Base-by-base conservation (phyloP, 2,113 vertebrate genomes). In the cat (Felis catus) region DNA sequence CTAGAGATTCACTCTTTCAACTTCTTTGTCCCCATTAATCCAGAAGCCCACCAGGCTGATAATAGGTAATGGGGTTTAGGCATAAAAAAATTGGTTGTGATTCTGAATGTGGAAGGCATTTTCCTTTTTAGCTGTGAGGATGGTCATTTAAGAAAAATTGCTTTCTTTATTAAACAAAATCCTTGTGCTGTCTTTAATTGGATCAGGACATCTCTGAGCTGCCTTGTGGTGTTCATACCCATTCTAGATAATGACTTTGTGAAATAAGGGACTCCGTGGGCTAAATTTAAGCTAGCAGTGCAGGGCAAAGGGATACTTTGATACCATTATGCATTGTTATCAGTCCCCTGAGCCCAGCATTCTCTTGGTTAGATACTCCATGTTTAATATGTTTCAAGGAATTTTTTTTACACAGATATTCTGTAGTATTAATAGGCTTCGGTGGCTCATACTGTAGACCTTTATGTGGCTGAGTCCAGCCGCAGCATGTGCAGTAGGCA, bases 91-190 rank as follows among this genome's bases (percentile, higher is more conserved):
- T 84, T 79, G 29, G 25, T 41, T 73, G 80, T 58, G 84, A 81
- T 91, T 94, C 88, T 86, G 74, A 86, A 71, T 14, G 19, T 94
- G 74, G 48, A 95, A 82, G 39, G 27, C 13, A 48, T 84, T 83
- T 83, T 95, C 36, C 23, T 94, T 82, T 96, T 92, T 4, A 74
- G 45, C 48, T 83, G 27, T 65, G 18, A 87, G 63, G 29, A 92
- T 88, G 45, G 29, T 92, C 23, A 80, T 85, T 68, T 65, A n/a
- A 92, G 90, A 94, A 58, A 90, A 82, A 73, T 45, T 79, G 63
- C 80, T 79, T 91, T 95, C 94, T 90, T 90, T 94, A 70, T 84
- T 92, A 90, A 83, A 92, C 80, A 95, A 74, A 87, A 90, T 58
- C n/a, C 80, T 89, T 73, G n/a, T 94, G 82, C 39, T 61, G 36